Conservation (phyloP, 2,888 invertebrate genomes). For the Biston betularia region DNA sequence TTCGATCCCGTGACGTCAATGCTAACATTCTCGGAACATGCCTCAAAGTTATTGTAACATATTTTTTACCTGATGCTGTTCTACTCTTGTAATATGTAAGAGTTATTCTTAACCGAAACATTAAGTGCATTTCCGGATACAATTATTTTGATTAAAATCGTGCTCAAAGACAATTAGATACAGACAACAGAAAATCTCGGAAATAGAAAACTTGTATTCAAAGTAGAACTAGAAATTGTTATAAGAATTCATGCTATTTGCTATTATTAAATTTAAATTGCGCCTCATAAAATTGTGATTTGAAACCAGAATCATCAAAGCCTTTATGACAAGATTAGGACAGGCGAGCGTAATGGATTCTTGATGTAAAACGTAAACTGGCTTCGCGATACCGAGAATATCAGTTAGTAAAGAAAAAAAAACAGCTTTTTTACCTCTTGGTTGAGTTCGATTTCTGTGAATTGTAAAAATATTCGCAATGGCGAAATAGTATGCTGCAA, state of each 20-base stretch:
- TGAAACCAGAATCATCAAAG: slow-evolving; percentile 26
- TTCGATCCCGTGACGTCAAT: slow-evolving; percentile 72
- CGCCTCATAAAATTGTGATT: slow-evolving; percentile 24
- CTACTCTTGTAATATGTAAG: background rate
- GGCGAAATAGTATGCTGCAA: slow-evolving; percentile 18
- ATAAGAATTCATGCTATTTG: background rate
- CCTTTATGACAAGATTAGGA: slow-evolving; percentile 30
- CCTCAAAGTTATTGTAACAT: slow-evolving; percentile 48
- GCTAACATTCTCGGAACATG: slow-evolving; percentile 61
- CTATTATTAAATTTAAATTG: slow-evolving; percentile 8
- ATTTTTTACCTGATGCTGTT: slow-evolving; percentile 20
- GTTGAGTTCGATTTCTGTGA: slow-evolving; percentile 24
- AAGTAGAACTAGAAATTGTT: background rate
- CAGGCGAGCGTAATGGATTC: slow-evolving; percentile 23
- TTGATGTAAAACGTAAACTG: slow-evolving; percentile 36
- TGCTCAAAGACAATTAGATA: background rate
- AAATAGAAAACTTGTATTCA: slow-evolving; percentile 6
- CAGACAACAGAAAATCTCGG: slow-evolving; percentile 2
- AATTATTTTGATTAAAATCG: slow-evolving; percentile 10
- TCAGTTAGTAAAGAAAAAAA: slow-evolving; percentile 10
- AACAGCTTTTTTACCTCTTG: slow-evolving; percentile 22
- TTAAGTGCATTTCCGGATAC: background rate
- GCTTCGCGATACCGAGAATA: slow-evolving; percentile 34
- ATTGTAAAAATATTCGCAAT: slow-evolving; percentile 23
- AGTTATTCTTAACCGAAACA: slow-evolving; percentile 15